Base-by-base conservation (phyloP, 2,888 invertebrate species). In the Melinopterus prodromus region DNA sequence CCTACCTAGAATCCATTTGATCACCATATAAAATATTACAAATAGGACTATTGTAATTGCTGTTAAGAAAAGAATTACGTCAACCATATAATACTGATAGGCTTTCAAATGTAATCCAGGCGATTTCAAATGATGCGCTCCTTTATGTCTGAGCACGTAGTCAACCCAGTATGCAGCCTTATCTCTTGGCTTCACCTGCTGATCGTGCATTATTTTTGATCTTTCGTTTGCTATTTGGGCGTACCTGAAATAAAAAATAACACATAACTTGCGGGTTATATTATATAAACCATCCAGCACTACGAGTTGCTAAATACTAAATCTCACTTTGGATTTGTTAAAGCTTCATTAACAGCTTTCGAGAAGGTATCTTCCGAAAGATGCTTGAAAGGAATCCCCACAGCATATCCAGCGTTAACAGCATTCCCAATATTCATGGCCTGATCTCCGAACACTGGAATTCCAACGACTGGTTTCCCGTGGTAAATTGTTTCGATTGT, bases 81-180 rank as follows among this genome's bases (percentile, higher is more conserved):
- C 88, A 36, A 87, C 35, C n/a, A 85, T 77, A 6, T 84, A 81
- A 82, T 85, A 86, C 79, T 87, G 83, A 74, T 85, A 87, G 85
- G 85, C 85, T 6, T 80, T 78, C 36, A 87, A 80, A 78, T 85
- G 81, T 36, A 85, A 71, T 2, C 84, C 86, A 6, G 84, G 84
- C 6, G 85, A 84, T 76, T 84, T 83, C 72, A 88, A 83, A 83
- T 88, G 87, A n/a, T 82, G 80, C 0, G 87, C 86, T 6, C 87
- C 87, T 71, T 84, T 84, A 80, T 86, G 84, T 16, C 85, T 82
- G 12, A 86, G 83, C 6, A 87, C 86, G 79, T 87, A 87, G 79
- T 87, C 86, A 0, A 85, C 83, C 88, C 88, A 88, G 80, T 84
- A 87, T 69, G 85, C 82, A 15, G 86, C 86, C 6, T 80, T 81